Conservation (phyloP, 2,888 invertebrate genomes). For the Hydrotaea cyrtoneurina region DNA sequence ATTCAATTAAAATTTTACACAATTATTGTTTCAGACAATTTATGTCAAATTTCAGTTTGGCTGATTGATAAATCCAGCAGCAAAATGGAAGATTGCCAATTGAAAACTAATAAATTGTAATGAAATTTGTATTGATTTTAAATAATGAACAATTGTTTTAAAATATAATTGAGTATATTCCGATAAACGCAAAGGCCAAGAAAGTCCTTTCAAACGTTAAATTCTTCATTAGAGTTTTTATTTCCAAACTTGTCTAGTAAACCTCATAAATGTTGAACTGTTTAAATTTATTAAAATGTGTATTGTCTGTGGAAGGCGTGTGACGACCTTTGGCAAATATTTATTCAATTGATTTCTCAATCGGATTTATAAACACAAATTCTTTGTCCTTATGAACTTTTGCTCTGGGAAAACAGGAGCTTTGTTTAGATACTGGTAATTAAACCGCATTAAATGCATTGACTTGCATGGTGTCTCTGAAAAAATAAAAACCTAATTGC, state of each 20-base stretch:
- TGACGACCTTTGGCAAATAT: not conserved
- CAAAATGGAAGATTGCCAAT: not conserved
- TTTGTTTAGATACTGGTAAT: not conserved
- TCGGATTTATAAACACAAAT: not conserved
- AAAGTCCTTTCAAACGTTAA: too few relatives aligned
- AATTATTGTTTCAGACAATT: not conserved
- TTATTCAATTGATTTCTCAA: not conserved
- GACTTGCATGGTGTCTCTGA: too few relatives aligned
- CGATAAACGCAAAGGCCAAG: too few relatives aligned
- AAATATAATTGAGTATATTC: not conserved
- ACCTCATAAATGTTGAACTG: too few relatives aligned
- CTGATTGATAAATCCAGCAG: not conserved
- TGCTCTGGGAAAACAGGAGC: not conserved
- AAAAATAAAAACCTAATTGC: too few relatives aligned
- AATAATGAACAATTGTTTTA: not conserved
- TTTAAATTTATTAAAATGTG: not conserved
- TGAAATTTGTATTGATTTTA: not conserved
- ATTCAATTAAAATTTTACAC: not conserved
- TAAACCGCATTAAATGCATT: not conserved
- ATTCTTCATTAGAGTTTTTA: too few relatives aligned
- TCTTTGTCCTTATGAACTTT: not conserved
- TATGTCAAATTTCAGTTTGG: not conserved
- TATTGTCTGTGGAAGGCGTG: not conserved
- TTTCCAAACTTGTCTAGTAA: too few relatives aligned
- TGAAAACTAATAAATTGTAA: not conserved